Base-by-base conservation (phyloP, 2,113 vertebrate genomes). In the Podarcis muralis region DNA sequence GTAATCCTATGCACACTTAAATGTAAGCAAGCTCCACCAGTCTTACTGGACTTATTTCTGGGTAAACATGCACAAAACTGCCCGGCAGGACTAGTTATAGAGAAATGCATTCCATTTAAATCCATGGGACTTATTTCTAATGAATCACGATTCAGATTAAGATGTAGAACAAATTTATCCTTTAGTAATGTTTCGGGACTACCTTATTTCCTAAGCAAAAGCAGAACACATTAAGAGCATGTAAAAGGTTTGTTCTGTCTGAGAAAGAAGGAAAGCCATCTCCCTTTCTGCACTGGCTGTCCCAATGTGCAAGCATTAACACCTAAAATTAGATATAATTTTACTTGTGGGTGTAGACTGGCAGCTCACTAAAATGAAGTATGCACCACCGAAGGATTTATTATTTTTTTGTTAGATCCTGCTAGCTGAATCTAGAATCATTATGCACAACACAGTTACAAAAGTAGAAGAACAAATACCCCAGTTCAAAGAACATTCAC, bases 241-340 rank as follows among this genome's bases (percentile, higher is more conserved):
- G 48, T 66, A 69, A 5, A 3, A 2, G 3, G 62, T 84, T n/a
- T 79, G 37, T 25, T 13, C 1, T 23, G 30, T 35, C 1, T 0
- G 13, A 30, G 32, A 22, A 0, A 0, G 37, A 3, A 0, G 0
- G 1, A 3, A 0, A 30, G 4, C 81, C 48, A 84, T 68, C 48
- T 48, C 13, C 25, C 75, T 40, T 6, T 68, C 6, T 78, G 27
- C 8, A 86, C 35, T 65, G 20, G 0, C 20, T 23, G n/a, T 0
- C 40, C 43, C 69, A 53, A 27, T 79, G 57, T 65, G 82, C 20
- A 7, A 0, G 75, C 88, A 82, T 89, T 88, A 27, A 1, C 5
- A 3, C 1, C 0, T 81, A 35, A 13, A 37, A 43, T 65, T 65
- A 0, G 0, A 2, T 4, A 48, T 32, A 13, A 4, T 77, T 72